Base-by-base conservation (phyloP, 2,113 vertebrate species). In the Stigmatopora argus region DNA sequence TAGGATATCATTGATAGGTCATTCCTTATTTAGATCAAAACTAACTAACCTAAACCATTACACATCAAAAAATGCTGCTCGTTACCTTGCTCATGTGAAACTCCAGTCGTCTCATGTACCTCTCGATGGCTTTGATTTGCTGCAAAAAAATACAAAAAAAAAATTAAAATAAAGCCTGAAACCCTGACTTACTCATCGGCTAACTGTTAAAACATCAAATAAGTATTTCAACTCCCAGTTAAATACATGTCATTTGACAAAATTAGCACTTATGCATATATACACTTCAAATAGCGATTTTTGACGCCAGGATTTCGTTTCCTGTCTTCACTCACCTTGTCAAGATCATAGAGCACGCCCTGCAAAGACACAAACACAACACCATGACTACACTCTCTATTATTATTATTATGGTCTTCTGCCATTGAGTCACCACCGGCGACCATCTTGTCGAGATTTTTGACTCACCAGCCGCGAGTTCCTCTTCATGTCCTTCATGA, bases 71-170 rank as follows among this genome's bases (percentile, higher is more conserved):
- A 8, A 41, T 3, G 4, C 2, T 11, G 2, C 1, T 4, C 67
- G 68, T 90, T 92, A 99, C 97, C 96, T 98, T 97, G 85, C 97
- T 98, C 47, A 99, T 97, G 87, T 98, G 97, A 82, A 99, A 99
- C 89, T 99, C 97, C 86, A 99, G 91, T 57, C 95, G 94, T 69
- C 97, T 92, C 91, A 97, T 94, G 84, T 97, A 98, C 74, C 97
- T 87, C 79, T 99, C 97, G 0, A 96, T 95, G 0, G 91, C 90
- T 93, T 98, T 99, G 78, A 99, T 99, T 99, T 99, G 97, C 97
- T 99, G 88, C 21, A 86, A 85, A 82, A 31, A 31, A 31, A 41
- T 7, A 41, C 4, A 41, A 3, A 41, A 41, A 41, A 41, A 41
- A 41, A 41, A 9, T 31, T 3, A 31, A 31, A 52, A 77, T 15